phyloP scores from a whole-genome alignment of 30 jellyfish, hydroid and myxozoan genomes.

The Turritopsis rubra region DNA sequence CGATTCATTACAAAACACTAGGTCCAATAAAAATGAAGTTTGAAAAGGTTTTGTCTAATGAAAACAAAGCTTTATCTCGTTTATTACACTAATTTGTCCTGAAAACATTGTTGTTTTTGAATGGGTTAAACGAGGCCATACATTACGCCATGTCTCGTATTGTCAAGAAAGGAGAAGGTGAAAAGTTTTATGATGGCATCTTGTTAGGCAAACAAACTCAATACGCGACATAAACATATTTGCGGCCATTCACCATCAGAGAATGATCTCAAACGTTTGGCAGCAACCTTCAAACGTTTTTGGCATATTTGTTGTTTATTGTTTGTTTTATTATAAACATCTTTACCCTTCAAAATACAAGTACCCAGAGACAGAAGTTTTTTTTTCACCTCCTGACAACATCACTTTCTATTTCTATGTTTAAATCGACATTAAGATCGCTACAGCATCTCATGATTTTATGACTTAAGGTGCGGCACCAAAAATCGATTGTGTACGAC shows the following conservation, averaged over 20 bases:
- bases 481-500: too few species aligned
- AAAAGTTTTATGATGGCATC: background rate
- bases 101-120: background rate
- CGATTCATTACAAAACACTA: background rate
- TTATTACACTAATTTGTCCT: background rate
- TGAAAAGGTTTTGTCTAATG: background rate
- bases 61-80: background rate
- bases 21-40: background rate
- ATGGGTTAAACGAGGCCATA: background rate
- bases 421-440: too few species aligned
- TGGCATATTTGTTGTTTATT: background rate
- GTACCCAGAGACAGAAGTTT: background rate
- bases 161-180: too few species aligned
- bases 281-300: background rate
- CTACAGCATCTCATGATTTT: too few species aligned
- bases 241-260: background rate
- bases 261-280: background rate
- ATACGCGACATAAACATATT: background rate
- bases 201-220: background rate
- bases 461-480: too few species aligned
- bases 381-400: background rate
- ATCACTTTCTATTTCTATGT: background rate
- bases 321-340: background rate
- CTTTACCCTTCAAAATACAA: background rate
- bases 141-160: background rate